These are phyloP conservation scores for Halcyon malimbica DNA, from an alignment of 2,113 vertebrate genomes.

Conservation along the genomic window DNA sequence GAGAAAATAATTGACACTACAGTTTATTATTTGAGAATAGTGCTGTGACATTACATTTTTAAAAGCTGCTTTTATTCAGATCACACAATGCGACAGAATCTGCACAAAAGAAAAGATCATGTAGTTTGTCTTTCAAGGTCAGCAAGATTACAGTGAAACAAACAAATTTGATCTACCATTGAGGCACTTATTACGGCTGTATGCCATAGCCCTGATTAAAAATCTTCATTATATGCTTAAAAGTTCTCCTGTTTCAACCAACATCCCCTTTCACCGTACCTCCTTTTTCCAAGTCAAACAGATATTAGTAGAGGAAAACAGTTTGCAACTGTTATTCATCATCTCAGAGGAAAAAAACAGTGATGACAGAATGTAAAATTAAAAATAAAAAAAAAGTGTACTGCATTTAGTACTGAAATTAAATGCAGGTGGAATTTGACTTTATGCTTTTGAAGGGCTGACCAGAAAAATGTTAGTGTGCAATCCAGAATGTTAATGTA, in stretches of 20 bases:
- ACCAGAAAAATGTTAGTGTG: not conserved
- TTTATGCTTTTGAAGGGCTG: not conserved
- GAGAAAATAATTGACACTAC: constrained; percentile 9
- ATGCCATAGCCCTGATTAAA: not conserved
- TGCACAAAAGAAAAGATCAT: not conserved
- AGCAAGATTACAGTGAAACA: not conserved
- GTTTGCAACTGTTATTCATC: not conserved
- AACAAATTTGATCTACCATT: not conserved
- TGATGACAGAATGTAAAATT: not conserved
- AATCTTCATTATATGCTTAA: not conserved
- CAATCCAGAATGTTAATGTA: not conserved
- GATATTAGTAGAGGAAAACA: not conserved
- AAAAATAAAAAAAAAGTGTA: fast-evolving
- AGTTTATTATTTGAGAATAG: constrained; percentile 8
- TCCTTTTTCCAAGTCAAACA: not conserved
- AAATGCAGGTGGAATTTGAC: not conserved
- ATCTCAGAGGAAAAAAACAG: not conserved
- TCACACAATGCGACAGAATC: not conserved
- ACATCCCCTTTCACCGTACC: not conserved
- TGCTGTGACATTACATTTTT: not conserved
- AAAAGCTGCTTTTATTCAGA: not conserved
- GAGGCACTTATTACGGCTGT: not conserved
- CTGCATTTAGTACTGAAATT: not conserved
- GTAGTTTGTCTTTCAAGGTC: not conserved
- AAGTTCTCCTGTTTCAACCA: not conserved